Conservation (phyloP, 2,888 invertebrate genomes). For the Caenorhabditis macrosperma region DNA sequence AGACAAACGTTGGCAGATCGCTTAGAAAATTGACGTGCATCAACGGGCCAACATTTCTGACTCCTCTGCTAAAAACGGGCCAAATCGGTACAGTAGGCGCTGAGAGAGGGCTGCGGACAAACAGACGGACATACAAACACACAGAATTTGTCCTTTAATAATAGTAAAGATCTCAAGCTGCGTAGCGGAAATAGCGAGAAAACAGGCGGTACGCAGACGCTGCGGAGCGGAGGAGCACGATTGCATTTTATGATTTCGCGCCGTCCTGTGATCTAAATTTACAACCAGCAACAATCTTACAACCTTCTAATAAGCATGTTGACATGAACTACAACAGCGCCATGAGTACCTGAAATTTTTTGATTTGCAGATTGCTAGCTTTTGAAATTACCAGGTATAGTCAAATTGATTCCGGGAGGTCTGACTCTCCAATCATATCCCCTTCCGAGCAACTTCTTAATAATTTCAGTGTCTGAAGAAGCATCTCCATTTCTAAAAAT, state of each 20-base stretch:
- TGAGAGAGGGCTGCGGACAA: too few species aligned
- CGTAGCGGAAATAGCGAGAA: too few species aligned
- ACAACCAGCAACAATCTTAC: not conserved
- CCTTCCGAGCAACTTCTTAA: conserved; percentile 73
- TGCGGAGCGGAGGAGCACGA: too few species aligned
- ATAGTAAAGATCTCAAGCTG: too few species aligned
- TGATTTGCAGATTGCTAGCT: not conserved
- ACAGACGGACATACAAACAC: too few species aligned
- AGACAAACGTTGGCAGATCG: too few species aligned
- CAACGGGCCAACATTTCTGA: too few species aligned
- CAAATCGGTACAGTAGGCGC: too few species aligned
- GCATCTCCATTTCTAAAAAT: conserved; percentile 70
- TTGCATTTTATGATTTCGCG: not conserved
- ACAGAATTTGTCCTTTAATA: too few species aligned
- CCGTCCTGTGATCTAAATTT: not conserved
- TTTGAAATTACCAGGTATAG: conserved; percentile 64
- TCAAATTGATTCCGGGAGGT: conserved; percentile 78
- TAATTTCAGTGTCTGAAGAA: conserved; percentile 76
- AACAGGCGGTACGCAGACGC: too few species aligned
- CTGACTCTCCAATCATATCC: conserved; percentile 80
- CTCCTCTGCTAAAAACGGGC: too few species aligned
- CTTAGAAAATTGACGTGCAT: too few species aligned
- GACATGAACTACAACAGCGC: conserved; percentile 77
- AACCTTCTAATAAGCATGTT: conserved; percentile 79
- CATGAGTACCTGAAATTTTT: conserved; percentile 67